Evolutionary conservation across 2,113 vertebrate species (phyloP), one percentile per base, ranked within the genome.

Genomic region (Mus spicilegus): DNA sequence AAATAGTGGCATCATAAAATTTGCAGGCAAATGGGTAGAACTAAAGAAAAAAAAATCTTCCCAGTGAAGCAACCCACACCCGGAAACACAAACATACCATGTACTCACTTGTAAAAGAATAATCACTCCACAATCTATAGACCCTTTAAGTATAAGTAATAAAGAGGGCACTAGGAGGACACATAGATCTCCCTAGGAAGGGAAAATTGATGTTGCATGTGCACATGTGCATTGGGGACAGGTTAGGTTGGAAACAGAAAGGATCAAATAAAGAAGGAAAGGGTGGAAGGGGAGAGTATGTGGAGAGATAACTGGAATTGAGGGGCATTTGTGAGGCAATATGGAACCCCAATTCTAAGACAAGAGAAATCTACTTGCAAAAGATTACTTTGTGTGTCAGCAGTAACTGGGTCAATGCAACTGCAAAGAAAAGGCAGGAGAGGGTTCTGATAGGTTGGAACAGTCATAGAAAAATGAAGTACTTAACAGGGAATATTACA

Each of bases 401-500:
- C 20, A 87, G 30, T 81, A 65, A 39, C 70, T 28, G 85, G 75
- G 54, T 63, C 36, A 87, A 87, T 90, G 86, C 63, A 61, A 87
- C 78, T 56, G 49, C 90, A 63, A 96, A 56, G 78, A 87, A 78
- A 88, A 97, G 85, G 96, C 96, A 96, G 96, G 95, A 36, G 54
- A 86, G 39, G 78, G 80, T 80, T 87, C 77, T 82, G 22, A 3
- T 76, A 87, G 87, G 78, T 4, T 67, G 51, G 81, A 92, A 96
- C 95, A 36, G 33, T 97, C 81, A 91, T 5, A 81, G 73, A 36
- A 94, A 92, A 90, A 97, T 89, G 77, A 51, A 63, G 95, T 65
- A 91, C 49, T 84, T 97, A 93, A 78, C 78, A 96, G 92, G 97
- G 97, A 98, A 89, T 78, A 75, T 80, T 69, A 58, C 84, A 56